Conservation (phyloP, 2,113 vertebrate genomes). For the Nannospalax galili region DNA sequence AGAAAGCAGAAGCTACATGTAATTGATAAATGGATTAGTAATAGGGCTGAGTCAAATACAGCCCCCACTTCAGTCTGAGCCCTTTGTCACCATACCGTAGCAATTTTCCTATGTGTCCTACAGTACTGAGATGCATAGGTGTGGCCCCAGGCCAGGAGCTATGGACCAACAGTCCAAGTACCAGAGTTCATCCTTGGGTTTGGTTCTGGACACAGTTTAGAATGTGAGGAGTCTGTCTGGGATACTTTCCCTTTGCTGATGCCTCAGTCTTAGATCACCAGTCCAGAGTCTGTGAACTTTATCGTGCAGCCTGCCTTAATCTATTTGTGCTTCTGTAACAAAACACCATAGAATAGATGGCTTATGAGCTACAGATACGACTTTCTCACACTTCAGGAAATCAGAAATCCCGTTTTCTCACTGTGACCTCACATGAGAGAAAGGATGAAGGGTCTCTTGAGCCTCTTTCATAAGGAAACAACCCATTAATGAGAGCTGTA, state of each 20-base stretch:
- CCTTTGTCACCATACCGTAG: not conserved
- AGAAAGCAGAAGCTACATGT: not conserved
- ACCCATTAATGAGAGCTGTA: not conserved
- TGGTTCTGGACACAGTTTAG: not conserved
- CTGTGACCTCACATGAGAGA: not conserved
- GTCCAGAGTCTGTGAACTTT: not conserved
- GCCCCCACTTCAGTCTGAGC: not conserved
- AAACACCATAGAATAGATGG: not conserved
- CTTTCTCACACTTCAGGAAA: not conserved
- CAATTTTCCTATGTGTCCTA: not conserved
- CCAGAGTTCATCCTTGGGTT: not conserved
- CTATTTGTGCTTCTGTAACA: not conserved
- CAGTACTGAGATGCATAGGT: not conserved
- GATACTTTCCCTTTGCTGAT: not conserved
- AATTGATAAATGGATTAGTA: conserved; percentile 2
- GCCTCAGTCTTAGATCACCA: not conserved
- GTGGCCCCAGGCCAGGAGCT: not conserved
- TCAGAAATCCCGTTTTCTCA: not conserved
- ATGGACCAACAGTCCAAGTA: not conserved
- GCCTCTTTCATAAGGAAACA: not conserved
- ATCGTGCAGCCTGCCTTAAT: not conserved
- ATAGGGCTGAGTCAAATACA: not conserved
- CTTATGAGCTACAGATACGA: not conserved
- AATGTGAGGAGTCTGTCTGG: not conserved
- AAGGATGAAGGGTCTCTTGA: not conserved